A percentile compares a stretch with the other conserved stretches of the same genome.
These are phyloP conservation scores for Brassicogethes aeneus DNA, from an alignment of 2,888 invertebrate species.

Conservation along the genomic window DNA sequence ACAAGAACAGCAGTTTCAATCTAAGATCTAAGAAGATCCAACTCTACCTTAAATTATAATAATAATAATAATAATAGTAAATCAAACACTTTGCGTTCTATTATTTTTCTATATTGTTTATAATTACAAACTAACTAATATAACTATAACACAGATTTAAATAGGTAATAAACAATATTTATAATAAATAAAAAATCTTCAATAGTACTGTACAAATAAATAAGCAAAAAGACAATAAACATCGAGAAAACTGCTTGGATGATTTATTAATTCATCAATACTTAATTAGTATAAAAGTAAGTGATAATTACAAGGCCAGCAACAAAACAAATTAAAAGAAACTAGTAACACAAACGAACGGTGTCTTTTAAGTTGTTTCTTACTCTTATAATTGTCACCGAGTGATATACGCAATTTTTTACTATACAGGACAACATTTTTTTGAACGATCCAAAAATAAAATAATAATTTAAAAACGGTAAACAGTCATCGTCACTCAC, in stretches of 20 bases:
- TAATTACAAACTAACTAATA: neutral
- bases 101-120: slow-evolving; percentile 1
- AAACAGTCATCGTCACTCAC: too few relatives aligned
- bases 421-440: neutral
- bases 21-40: too few relatives aligned
- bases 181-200: neutral
- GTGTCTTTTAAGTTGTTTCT: neutral
- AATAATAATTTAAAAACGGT: too few relatives aligned
- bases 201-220: slow-evolving; percentile 1
- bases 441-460: too few relatives aligned
- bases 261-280: neutral
- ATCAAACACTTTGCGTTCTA: neutral
- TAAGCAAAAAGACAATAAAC: neutral
- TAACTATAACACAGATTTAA: slow-evolving; percentile 3
- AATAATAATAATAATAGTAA: neutral
- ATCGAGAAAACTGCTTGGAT: slow-evolving; percentile 1
- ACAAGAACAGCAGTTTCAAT: neutral
- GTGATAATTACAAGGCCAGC: slow-evolving; percentile 6
- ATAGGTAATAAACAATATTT: slow-evolving; percentile 3
- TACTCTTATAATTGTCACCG: slow-evolving; percentile 3
- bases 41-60: too few relatives aligned
- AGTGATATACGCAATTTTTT: neutral
- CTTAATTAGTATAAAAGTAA: neutral
- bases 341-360: neutral
- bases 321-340: slow-evolving; percentile 4